Conservation (phyloP, 1,140 invertebrate genomes). For the Cotesia vestalis region DNA sequence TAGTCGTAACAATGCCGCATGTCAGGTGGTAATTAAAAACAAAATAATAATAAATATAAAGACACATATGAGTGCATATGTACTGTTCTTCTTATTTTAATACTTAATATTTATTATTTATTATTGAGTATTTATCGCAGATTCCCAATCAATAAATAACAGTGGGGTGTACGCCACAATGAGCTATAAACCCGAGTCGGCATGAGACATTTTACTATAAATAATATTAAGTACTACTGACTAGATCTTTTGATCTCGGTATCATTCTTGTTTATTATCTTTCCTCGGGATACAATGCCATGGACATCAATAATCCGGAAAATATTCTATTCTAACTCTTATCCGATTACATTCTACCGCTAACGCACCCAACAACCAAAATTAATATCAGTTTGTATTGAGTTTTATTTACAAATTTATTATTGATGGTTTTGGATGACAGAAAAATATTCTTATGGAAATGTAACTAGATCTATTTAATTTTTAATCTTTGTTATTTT, state of each 20-base stretch:
- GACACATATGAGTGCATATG: not conserved
- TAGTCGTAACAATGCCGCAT: not conserved
- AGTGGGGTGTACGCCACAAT: not conserved
- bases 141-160: not conserved
- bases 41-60: not conserved
- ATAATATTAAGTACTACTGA: conserved; percentile 14
- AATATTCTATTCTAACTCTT: not conserved
- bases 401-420: too few relatives aligned
- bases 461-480: too few relatives aligned
- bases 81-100: too few relatives aligned
- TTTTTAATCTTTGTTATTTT: too few relatives aligned
- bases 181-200: not conserved
- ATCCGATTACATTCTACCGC: not conserved
- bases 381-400: too few relatives aligned
- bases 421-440: too few relatives aligned
- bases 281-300: not conserved
- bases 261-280: conserved; percentile 2
- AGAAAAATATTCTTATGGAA: too few relatives aligned
- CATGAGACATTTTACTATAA: not conserved
- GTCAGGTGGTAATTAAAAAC: conserved; percentile 19
- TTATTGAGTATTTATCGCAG: too few relatives aligned
- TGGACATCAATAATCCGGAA: conserved; percentile 1
- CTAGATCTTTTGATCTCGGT: not conserved
- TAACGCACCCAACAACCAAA: not conserved
- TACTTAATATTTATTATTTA: too few relatives aligned